Evolutionary conservation across 2,797 vertebrate genomes (phyloP), one percentile per base, ranked within the genome.

Genomic region (Sebastes iracundus): DNA sequence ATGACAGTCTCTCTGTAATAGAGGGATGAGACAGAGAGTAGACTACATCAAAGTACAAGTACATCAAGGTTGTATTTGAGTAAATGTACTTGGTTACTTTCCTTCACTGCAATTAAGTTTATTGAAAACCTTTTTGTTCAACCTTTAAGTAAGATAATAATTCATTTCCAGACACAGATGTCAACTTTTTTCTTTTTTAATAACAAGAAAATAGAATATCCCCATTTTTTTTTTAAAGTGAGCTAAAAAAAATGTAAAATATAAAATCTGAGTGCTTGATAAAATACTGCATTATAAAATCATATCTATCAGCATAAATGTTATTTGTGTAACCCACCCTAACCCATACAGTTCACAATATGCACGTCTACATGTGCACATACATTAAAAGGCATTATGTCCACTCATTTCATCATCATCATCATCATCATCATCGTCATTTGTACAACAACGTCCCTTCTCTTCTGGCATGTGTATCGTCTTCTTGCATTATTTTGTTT

Each of bases 251-350:
- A 71, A 85, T 23, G 4, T 22, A 79, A 81, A 77, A 85, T 75
- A 88, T 7, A 84, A 78, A 85, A 77, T 67, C 33, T 14, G 59
- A 35, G 7, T 69, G 53, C 67, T 8, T 75, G 7, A 67, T 67
- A 84, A 88, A 90, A 86, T 77, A 81, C 38, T 30, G 53, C 56
- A 33, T 55, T 82, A 89, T 77, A 89, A 90, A 89, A 84, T 7
- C 0, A 80, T 65, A 79, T 25, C 6, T 22, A 59, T 80, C 18
- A 69, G 38, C 10, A 74, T 30, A 69, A 60, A 38, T 22, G 22
- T 35, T 7, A 42, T 60, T 56, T 62, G 42, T 62, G 42, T 13
- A 76, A 23, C 53, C 42, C 32, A 33, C 10, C 20, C 20, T 35
- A 53, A 65, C 9, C 42, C 28, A 11, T n/a, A 7, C 3, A 77